Evolutionary conservation across 2,888 invertebrate species (phyloP).

Genomic region (Gymnosoma rotundatum): DNA sequence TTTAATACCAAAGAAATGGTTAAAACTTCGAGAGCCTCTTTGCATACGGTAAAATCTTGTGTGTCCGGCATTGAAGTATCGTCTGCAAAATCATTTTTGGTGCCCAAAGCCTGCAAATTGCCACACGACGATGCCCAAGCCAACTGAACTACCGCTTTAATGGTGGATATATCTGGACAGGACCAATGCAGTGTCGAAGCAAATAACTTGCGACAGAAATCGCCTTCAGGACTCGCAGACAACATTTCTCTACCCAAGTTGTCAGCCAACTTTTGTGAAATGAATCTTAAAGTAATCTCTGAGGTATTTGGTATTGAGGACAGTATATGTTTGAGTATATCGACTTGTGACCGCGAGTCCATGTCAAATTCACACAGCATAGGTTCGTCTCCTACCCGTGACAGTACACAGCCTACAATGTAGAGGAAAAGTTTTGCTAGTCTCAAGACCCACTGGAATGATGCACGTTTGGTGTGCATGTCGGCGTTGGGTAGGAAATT

Average conservation of each 20-base stretch:
- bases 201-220: constrained; percentile 83
- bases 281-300: constrained; percentile 92
- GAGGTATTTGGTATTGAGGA: constrained; percentile 90
- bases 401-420: constrained; percentile 91
- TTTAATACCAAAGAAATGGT: constrained; percentile 95
- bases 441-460: constrained; percentile 93
- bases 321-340: constrained; percentile 91
- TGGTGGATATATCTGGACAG: constrained; percentile 88
- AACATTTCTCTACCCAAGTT: constrained; percentile 88
- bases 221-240: constrained; percentile 83
- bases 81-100: constrained; percentile 83
- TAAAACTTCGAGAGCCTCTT: constrained; percentile 95
- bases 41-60: constrained; percentile 88
- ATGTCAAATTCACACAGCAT: constrained; percentile 83
- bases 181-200: constrained; percentile 86
- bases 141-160: constrained; percentile 88
- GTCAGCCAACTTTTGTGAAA: constrained; percentile 92
- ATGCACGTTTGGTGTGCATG: constrained; percentile 89
- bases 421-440: constrained; percentile 94
- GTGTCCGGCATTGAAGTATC: constrained; percentile 85
- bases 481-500: constrained; percentile 92
- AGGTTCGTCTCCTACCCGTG: constrained; percentile 84
- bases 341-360: constrained; percentile 83
- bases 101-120: constrained; percentile 86
- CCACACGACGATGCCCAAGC: constrained; percentile 91